Evolutionary conservation across 2,113 vertebrate genomes (phyloP).

Genomic region (Haemorhous mexicanus): DNA sequence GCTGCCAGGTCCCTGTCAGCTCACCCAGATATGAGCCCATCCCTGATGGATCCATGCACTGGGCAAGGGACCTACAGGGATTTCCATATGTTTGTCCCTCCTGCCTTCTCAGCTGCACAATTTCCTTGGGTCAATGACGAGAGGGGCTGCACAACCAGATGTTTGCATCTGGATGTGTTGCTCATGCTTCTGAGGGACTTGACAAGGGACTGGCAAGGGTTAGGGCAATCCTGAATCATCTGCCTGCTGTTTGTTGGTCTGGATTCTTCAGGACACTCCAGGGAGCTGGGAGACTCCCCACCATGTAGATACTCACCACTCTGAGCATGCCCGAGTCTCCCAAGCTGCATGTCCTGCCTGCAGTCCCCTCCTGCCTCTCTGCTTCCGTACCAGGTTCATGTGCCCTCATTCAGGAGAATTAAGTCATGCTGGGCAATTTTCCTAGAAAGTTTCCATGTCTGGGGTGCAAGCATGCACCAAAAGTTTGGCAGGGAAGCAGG

Average conservation of each 20-base stretch:
- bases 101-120: neutral
- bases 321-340: accelerated
- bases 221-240: neutral
- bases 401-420: neutral
- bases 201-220: neutral
- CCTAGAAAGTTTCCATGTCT: neutral
- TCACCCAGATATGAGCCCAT: neutral
- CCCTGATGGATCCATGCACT: neutral
- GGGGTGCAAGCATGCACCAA: neutral
- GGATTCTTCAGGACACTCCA: neutral
- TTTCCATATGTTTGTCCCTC: neutral
- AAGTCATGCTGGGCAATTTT: neutral
- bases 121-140: neutral
- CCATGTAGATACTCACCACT: neutral
- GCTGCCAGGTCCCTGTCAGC: neutral
- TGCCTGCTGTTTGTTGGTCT: neutral
- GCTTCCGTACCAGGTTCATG: neutral
- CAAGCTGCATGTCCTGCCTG: neutral
- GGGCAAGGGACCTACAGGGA: neutral
- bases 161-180: neutral
- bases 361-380: neutral
- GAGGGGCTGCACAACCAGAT: neutral
- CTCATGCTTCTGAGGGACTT: neutral
- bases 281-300: neutral
- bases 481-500: neutral